phyloP scores from a whole-genome alignment of 2,888 invertebrate species.

The Eupithecia pulchellata region DNA sequence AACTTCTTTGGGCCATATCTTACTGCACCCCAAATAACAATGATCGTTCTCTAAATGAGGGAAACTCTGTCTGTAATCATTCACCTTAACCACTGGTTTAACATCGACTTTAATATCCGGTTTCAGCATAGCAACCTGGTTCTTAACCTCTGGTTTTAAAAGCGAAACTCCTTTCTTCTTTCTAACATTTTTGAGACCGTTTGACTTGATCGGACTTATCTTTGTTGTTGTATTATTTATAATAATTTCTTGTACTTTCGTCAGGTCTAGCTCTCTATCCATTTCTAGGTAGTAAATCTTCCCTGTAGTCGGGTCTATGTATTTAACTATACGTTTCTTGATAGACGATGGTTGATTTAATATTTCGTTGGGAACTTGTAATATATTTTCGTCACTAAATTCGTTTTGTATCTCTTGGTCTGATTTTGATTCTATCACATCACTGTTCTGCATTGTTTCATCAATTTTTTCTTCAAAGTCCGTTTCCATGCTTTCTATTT shows the following conservation, averaged over 20 bases:
- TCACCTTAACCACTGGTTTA: neutral
- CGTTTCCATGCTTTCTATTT: slow-evolving; percentile 18
- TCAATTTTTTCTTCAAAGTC: slow-evolving; percentile 36
- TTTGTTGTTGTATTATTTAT: slow-evolving; percentile 71
- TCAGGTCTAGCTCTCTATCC: slow-evolving; percentile 71
- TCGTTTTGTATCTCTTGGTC: neutral
- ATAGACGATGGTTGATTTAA: slow-evolving; percentile 54
- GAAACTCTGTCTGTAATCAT: slow-evolving; percentile 45
- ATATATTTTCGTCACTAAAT: slow-evolving; percentile 18
- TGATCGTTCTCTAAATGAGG: slow-evolving; percentile 77
- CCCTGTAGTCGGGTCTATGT: slow-evolving; percentile 74
- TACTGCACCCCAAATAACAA: slow-evolving; percentile 60
- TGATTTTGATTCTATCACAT: neutral
- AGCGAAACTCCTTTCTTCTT: slow-evolving; percentile 66
- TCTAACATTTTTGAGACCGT: slow-evolving; percentile 63
- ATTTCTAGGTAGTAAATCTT: slow-evolving; percentile 79
- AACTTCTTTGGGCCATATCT: slow-evolving; percentile 37
- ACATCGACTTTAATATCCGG: neutral
- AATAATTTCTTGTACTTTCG: slow-evolving; percentile 75
- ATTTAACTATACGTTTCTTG: slow-evolving; percentile 75
- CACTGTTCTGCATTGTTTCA: neutral
- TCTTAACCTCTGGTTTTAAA: slow-evolving; percentile 70
- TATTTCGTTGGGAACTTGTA: slow-evolving; percentile 58
- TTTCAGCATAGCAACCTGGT: slow-evolving; percentile 37
- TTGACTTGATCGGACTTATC: slow-evolving; percentile 70